Base-by-base conservation (phyloP, 2,797 vertebrate species). In the Hyperoplus immaculatus region DNA sequence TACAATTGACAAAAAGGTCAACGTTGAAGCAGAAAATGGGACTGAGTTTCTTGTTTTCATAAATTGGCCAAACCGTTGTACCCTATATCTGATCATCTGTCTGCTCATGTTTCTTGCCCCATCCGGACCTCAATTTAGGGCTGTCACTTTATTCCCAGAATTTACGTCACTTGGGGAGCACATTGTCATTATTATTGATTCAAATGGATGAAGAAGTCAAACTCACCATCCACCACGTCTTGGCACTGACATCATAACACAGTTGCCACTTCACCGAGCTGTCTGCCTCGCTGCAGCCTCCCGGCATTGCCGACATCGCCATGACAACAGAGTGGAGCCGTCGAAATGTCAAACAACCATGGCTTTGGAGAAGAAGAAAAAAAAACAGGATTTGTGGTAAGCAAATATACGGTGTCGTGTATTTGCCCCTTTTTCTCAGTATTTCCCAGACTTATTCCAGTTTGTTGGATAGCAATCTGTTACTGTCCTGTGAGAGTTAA, bases 181-280 rank as follows among this genome's bases (percentile, higher is more conserved):
- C 29, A 29, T 29, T 29, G 29, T 29, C 29, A 29, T 29, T 29
- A 29, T 29, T 29, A 29, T 2, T 29, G 29, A 29, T 29, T 29
- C 29, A 29, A 29, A 29, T 29, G 29, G 29, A 29, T 29, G 29
- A 29, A 29, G 29, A 29, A 29, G 18, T 15, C 46, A 54, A 50
- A 96, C 97, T 97, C 90, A 98, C 97, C 97, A 97, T 97, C 97
- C 97, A 97, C 97, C 97, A 98, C 4, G 96, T 97, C 93, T 94
- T 97, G 61, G 96, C 96, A 1, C 92, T 96, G 91, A 94, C 92
- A 70, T 97, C 93, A 66, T 97, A 98, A 87, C 97, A 96, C 13
- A 98, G 93, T 88, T 98, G 97, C 97, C 97, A 98, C 85, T 95
- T 97, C 85, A 97, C 96, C 0, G 94, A 87, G 59, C 86, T 91